Percentiles rank a stretch among this genome's conserved stretches.
Conservation (phyloP, 2,113 vertebrate genomes). For the Condylura cristata region DNA sequence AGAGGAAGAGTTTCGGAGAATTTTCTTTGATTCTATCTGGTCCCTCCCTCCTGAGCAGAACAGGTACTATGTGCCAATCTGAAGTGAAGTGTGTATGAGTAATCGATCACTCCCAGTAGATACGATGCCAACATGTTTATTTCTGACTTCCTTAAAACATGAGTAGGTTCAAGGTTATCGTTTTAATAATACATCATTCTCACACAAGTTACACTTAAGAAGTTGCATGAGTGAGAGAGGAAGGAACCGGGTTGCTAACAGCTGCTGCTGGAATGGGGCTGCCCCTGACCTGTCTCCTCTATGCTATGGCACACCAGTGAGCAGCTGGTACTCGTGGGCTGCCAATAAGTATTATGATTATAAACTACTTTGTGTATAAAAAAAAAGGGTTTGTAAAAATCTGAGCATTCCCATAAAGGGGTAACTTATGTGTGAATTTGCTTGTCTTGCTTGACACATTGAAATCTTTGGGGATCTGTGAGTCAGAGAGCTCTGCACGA, state of each 20-base stretch:
- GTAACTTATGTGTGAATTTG: not conserved
- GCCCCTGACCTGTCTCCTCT: not conserved
- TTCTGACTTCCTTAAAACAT: not conserved
- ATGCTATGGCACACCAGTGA: not conserved
- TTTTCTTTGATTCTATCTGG: not conserved
- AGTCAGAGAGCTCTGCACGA: not conserved
- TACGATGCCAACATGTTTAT: not conserved
- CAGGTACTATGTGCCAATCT: not conserved
- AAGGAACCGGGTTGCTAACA: not conserved
- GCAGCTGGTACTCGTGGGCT: not conserved
- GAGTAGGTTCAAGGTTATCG: not conserved
- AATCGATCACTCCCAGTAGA: not conserved
- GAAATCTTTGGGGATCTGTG: not conserved
- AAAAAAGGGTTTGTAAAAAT: not conserved
- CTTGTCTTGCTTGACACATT: not conserved
- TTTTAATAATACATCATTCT: not conserved
- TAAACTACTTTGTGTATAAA: conserved; percentile 2
- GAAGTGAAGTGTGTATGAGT: not conserved
- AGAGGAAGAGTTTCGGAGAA: not conserved
- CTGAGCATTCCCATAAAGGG: not conserved
- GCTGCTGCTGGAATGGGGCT: not conserved
- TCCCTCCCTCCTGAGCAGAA: not conserved
- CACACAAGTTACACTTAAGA: not conserved
- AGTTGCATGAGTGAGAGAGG: not conserved
- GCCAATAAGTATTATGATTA: not conserved